Percentiles rank a stretch among this genome's conserved stretches.
phyloP scores from a whole-genome alignment of 64 coral and sea anemone species.

The Dendronephthya gigantea region DNA sequence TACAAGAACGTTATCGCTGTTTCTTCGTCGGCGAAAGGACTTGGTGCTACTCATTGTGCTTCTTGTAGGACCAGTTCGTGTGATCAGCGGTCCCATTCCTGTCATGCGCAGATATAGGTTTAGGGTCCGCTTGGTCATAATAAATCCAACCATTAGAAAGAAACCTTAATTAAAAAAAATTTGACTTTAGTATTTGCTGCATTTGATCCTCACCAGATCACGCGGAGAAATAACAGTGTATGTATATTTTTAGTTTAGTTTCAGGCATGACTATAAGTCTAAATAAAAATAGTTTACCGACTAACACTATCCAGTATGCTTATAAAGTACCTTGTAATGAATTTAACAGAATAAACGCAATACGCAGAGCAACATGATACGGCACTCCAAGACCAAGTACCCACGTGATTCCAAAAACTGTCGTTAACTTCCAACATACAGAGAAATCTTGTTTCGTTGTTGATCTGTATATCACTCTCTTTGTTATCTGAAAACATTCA shows the following conservation, averaged over 20 bases:
- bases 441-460: not conserved
- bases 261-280: no score
- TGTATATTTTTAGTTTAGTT: no score
- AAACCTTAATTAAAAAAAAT: not conserved
- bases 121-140: not conserved
- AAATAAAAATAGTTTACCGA: no score
- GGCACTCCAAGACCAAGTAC: not conserved
- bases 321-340: slow-evolving; percentile 10
- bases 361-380: not conserved
- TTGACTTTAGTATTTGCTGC: no score
- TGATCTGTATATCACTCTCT: not conserved
- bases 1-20: not conserved
- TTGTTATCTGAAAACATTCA: not conserved
- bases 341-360: not conserved
- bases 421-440: not conserved
- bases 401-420: not conserved
- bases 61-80: not conserved
- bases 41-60: not conserved
- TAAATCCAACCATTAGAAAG: not conserved
- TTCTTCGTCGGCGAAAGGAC: not conserved
- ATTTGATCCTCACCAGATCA: no score
- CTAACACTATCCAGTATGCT: not conserved
- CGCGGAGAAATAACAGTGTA: no score
- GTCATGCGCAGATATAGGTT: not conserved
- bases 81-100: not conserved